Percentiles rank a stretch among this genome's conserved stretches.
These are phyloP conservation scores for Perithous albicinctus DNA, from an alignment of 2,888 invertebrate species.

Conservation along the genomic window DNA sequence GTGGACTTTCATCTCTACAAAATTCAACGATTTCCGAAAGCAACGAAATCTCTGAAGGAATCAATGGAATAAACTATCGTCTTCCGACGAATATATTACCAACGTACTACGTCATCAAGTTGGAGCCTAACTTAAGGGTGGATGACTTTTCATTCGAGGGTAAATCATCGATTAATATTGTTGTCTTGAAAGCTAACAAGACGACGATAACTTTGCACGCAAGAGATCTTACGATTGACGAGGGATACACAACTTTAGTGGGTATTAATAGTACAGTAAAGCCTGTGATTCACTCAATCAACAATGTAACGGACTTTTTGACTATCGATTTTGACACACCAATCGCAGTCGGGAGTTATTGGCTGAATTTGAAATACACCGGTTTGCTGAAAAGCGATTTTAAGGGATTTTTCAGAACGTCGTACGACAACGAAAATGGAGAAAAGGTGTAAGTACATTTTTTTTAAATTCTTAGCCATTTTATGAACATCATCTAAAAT, in stretches of 20 bases:
- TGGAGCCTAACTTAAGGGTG: no score
- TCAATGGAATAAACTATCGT: no score
- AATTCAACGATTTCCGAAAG: no score
- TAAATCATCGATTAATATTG: no score
- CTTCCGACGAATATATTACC: no score
- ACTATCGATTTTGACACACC: neutral
- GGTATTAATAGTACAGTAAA: neutral
- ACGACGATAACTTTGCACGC: slow-evolving; percentile 59
- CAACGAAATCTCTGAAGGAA: no score
- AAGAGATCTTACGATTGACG: slow-evolving; percentile 45
- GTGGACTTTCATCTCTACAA: no score
- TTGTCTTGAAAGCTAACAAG: fast-evolving
- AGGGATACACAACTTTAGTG: neutral
- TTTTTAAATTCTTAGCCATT: neutral
- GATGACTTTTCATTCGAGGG: no score
- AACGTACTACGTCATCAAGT: no score
- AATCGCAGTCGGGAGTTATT: slow-evolving; percentile 83
- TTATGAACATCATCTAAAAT: no score
- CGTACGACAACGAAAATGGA: slow-evolving; percentile 85
- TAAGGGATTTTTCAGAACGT: slow-evolving; percentile 89
- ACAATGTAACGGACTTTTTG: slow-evolving; percentile 34
- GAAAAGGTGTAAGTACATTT: slow-evolving; percentile 78
- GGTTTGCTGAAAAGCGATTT: slow-evolving; percentile 87
- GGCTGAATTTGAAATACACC: slow-evolving; percentile 85
- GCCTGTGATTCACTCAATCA: neutral